These are phyloP conservation scores for Novumbra hubbsi DNA, from an alignment of 2,797 vertebrate genomes.

Conservation along the genomic window DNA sequence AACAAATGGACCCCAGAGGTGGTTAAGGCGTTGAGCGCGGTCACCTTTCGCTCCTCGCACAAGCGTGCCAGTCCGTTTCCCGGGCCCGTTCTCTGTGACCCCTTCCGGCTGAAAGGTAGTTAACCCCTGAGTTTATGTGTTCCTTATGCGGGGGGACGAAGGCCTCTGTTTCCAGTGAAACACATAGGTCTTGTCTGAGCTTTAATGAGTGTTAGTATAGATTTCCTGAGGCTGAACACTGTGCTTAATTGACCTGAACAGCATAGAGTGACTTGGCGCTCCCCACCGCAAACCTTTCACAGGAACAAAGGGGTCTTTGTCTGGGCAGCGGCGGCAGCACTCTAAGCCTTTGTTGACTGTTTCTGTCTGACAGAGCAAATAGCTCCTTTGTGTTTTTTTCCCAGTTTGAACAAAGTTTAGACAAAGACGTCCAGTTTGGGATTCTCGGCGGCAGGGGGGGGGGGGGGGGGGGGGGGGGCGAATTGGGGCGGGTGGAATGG, in stretches of 20 bases:
- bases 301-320: constrained; percentile 77
- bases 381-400: constrained; percentile 72
- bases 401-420: constrained; percentile 73
- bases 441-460: neutral
- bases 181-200: constrained; percentile 69
- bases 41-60: constrained; percentile 46
- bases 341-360: constrained; percentile 76
- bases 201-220: constrained; percentile 78
- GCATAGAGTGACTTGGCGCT: constrained; percentile 76
- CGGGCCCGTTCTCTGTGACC: neutral
- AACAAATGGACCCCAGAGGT: constrained; percentile 59
- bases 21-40: constrained; percentile 54
- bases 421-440: constrained; percentile 65
- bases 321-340: constrained; percentile 59
- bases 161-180: constrained; percentile 61
- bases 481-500: neutral
- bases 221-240: constrained; percentile 78
- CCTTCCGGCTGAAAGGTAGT: constrained; percentile 35
- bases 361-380: constrained; percentile 75
- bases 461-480: constrained; percentile 43
- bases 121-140: constrained; percentile 66
- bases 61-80: neutral
- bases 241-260: constrained; percentile 83
- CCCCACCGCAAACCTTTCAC: constrained; percentile 52
- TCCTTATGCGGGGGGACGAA: constrained; percentile 56